Conservation (phyloP, 2,113 vertebrate genomes). For the Sinocyclocheilus maitianheensis region DNA sequence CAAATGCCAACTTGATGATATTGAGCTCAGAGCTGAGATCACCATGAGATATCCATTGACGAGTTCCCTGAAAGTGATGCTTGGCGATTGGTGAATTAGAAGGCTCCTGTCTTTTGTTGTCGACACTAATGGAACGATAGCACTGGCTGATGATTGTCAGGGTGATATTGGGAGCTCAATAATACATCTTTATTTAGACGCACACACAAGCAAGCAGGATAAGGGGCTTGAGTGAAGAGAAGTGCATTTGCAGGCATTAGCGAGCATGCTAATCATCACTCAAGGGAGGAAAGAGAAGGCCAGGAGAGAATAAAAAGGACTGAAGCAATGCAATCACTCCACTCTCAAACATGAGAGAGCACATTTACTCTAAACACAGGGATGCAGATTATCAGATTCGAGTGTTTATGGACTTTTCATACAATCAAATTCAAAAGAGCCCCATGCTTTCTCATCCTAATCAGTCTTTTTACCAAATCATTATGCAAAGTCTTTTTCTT, state of each 20-base stretch:
- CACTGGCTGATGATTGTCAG: conserved; percentile 24
- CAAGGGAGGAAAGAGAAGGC: conserved; percentile 34
- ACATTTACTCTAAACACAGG: conserved; percentile 1
- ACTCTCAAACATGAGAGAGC: conserved; percentile 10
- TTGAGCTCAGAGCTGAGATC: conserved; percentile 35
- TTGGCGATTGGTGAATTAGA: conserved; percentile 15
- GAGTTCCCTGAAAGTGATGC: conserved; percentile 24
- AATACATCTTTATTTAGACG: conserved; percentile 35
- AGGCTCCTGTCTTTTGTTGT: conserved; percentile 28
- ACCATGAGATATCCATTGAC: conserved; percentile 24
- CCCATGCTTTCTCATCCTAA: background rate
- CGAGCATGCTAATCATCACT: conserved; percentile 44
- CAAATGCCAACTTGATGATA: conserved; percentile 20
- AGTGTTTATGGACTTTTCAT: conserved; percentile 34
- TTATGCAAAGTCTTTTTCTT: background rate
- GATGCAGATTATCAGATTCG: conserved; percentile 12
- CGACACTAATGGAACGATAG: conserved; percentile 24
- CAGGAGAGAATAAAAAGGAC: conserved; percentile 39
- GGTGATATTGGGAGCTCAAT: conserved; percentile 25
- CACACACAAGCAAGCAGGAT: background rate
- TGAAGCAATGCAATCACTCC: conserved; percentile 24
- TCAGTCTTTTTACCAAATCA: background rate
- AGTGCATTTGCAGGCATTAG: conserved; percentile 42
- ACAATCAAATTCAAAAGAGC: conserved; percentile 14
- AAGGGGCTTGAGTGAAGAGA: conserved; percentile 38